Base-by-base conservation (phyloP, 2,888 invertebrate genomes). In the Scotopteryx bipunctaria region DNA sequence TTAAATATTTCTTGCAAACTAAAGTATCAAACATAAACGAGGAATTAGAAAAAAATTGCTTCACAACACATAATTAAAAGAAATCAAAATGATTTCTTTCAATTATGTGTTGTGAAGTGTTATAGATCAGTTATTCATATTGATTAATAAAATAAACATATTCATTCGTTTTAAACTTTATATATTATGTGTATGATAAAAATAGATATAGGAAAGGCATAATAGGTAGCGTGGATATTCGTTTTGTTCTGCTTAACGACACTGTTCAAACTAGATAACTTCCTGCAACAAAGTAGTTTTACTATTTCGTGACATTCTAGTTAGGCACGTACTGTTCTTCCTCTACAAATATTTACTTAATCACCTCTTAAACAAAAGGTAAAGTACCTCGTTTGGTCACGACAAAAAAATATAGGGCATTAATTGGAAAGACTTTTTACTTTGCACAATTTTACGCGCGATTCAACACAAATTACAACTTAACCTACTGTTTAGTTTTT, bases 391-490 rank as follows among this genome's bases (percentile, higher is more conserved):
- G 53, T 53, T 50, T 42, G 37, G 41, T 47, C 59, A 64, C 62
- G 57, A 64, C 45, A 65, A 63, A 64, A 27, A 69, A 71, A 76
- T 71, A 69, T 72, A 69, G 72, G 69, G 67, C 71, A 73, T 67
- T 79, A 76, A 82, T 80, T 77, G 76, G 63, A 69, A 57, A 63
- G 60, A 66, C 43, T 85, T 85, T 83, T 85, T 81, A 67, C 62
- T 52, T 50, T 47, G 57, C 59, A 71, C 81, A 86, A 86, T 88
- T 87, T 83, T 79, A 86, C 83, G 89, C 74, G 78, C 70, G 76
- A 73, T 57, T 80, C 72, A 79, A 78, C 83, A 81, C 81, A 77
- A 81, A 84, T 86, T 78, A 48, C 51, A 42, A 54, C 9, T 15
- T 5, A 31, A 68, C 62, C 33, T 46, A 55, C 44, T 50, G 47